phyloP scores from a whole-genome alignment of 2,888 invertebrate genomes.

The Netelia virgata region DNA sequence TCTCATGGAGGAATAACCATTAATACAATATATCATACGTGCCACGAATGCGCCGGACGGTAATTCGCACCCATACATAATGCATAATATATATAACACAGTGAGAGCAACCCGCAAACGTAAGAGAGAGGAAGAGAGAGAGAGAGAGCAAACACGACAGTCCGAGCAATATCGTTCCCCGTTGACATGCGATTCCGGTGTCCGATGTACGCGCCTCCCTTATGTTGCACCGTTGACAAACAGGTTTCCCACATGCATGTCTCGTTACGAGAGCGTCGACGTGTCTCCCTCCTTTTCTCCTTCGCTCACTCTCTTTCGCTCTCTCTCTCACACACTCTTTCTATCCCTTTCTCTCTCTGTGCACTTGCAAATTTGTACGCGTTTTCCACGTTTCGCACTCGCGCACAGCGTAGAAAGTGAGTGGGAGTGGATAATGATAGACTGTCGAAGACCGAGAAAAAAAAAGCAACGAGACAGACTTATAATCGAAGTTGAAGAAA shows the following conservation, averaged over 20 bases:
- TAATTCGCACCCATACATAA: constrained; percentile 66
- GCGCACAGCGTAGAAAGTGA: constrained; percentile 32
- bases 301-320: neutral
- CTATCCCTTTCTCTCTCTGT: neutral
- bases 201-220: constrained; percentile 63
- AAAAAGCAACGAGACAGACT: constrained; percentile 44
- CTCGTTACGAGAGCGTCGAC: constrained; percentile 54
- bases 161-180: constrained; percentile 74
- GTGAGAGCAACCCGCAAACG: constrained; percentile 33
- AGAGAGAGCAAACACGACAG: constrained; percentile 54
- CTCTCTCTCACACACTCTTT: constrained; percentile 9
- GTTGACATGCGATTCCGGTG: constrained; percentile 78
- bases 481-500: no score
- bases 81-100: constrained; percentile 48
- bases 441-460: constrained; percentile 16
- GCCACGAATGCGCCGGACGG: constrained; percentile 40
- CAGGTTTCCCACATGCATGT: constrained; percentile 76
- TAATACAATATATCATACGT: constrained; percentile 57
- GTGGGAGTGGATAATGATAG: constrained; percentile 33
- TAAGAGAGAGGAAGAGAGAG: constrained; percentile 64
- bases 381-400: constrained; percentile 51
- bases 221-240: constrained; percentile 73
- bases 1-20: constrained; percentile 23
- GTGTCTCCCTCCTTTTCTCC: constrained; percentile 7
- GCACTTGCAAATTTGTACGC: neutral